Conservation (phyloP, 2,888 invertebrate species). For the Lepidocyrtoides sp. region DNA sequence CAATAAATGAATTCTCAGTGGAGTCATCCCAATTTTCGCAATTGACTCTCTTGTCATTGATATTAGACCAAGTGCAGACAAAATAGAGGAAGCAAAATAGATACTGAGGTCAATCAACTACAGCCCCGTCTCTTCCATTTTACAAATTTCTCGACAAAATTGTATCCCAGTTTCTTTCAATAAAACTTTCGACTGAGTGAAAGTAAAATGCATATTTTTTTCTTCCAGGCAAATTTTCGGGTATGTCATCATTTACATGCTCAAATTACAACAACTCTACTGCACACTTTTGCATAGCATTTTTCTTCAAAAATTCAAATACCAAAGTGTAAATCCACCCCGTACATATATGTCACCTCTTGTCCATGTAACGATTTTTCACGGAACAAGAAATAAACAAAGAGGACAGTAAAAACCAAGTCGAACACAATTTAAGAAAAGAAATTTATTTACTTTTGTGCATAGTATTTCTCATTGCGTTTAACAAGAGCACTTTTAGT, state of each 20-base stretch:
- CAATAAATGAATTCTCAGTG: conserved; percentile 25
- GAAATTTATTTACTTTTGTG: not conserved
- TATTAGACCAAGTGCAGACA: not conserved
- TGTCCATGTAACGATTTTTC: conserved; percentile 28
- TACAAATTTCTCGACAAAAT: not conserved
- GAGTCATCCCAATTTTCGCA: conserved; percentile 38
- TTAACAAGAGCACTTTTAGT: not conserved
- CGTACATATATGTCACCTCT: conserved; percentile 25
- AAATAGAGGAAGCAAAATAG: not conserved
- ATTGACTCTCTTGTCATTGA: conserved; percentile 36
- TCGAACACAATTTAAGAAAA: not conserved
- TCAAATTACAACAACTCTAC: not conserved
- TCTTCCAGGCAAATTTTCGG: not conserved
- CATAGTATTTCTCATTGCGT: not conserved
- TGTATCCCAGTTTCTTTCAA: not conserved
- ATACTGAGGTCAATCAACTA: conserved; percentile 15
- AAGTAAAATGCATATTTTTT: not conserved
- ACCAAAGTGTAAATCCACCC: not conserved
- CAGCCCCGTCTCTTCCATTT: not conserved
- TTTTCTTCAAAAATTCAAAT: no score
- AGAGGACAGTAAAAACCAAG: not conserved
- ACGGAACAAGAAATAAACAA: conserved; percentile 3
- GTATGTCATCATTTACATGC: not conserved
- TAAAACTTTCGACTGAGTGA: not conserved
- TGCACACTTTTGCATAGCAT: not conserved